These are phyloP conservation scores for Aradophagus sp. DNA, from an alignment of 1,140 invertebrate species.

Conservation along the genomic window DNA sequence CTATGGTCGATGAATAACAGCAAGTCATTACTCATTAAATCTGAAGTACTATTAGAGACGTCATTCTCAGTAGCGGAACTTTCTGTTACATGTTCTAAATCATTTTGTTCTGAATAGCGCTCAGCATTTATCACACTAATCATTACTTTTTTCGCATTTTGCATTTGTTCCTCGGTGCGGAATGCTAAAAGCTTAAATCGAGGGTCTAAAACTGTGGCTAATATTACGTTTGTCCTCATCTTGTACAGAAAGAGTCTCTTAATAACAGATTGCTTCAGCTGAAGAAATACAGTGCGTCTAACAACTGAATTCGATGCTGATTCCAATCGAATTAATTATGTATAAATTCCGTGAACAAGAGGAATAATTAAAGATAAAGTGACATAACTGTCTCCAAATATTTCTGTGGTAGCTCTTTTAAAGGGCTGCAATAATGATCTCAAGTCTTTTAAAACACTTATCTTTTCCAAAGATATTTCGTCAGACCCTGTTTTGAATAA, in stretches of 20 bases:
- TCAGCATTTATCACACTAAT: constrained; percentile 6
- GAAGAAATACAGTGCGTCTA: constrained; percentile 5
- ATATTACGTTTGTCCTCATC: not conserved
- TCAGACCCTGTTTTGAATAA: not conserved
- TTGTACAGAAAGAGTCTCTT: not conserved
- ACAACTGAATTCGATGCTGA: not conserved
- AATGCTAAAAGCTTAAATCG: constrained; percentile 15
- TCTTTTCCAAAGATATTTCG: not conserved
- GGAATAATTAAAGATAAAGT: constrained; percentile 10
- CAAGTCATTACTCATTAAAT: no score
- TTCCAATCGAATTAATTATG: not conserved
- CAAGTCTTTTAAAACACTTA: constrained; percentile 10
- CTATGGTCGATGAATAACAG: not conserved
- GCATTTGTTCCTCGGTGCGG: constrained; percentile 5
- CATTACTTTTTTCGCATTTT: constrained; percentile 2
- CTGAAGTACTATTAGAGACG: no score
- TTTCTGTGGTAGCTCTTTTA: constrained; percentile 10
- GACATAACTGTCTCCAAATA: constrained; percentile 11
- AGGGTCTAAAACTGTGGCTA: constrained; percentile 9
- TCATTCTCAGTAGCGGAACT: no score
- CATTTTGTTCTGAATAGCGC: not conserved
- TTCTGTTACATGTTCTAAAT: not conserved
- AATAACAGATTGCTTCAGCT: constrained; percentile 3
- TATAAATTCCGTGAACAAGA: constrained; percentile 3
- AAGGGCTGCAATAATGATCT: constrained; percentile 4